These are phyloP conservation scores for Urocynchramus pylzowi DNA, from an alignment of 2,113 vertebrate species.

Conservation along the genomic window DNA sequence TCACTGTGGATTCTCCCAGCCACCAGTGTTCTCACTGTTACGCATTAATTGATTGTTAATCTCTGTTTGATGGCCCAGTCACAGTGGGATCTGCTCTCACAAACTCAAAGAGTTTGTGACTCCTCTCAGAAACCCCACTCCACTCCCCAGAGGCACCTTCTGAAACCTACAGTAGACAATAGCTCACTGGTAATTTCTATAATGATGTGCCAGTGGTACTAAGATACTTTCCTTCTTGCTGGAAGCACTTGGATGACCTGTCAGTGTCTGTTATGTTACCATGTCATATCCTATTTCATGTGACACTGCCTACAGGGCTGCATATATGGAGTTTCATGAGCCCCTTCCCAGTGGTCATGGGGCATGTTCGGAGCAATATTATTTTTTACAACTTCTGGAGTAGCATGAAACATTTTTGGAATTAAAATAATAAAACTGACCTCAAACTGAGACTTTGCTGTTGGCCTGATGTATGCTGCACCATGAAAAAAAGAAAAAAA, in stretches of 20 bases:
- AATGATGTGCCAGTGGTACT: conserved; percentile 41
- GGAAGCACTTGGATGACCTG: conserved; percentile 56
- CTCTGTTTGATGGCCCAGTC: neutral
- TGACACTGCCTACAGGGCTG: conserved; percentile 56
- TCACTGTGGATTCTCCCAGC: neutral
- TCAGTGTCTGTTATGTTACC: conserved; percentile 64
- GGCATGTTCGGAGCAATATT: neutral
- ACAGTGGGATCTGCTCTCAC: neutral
- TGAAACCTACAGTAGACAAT: conserved; percentile 23
- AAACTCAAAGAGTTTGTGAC: neutral
- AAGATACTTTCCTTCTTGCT: conserved; percentile 51
- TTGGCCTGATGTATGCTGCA: neutral
- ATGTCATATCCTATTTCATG: conserved; percentile 57
- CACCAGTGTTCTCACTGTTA: neutral
- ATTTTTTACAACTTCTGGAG: conserved; percentile 10
- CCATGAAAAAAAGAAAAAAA: neutral
- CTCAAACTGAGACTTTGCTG: neutral
- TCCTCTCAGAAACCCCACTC: neutral
- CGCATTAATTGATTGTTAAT: neutral
- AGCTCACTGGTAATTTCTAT: conserved; percentile 57
- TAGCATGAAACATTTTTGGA: neutral
- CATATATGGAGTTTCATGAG: conserved; percentile 19
- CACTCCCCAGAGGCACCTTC: conserved; percentile 26
- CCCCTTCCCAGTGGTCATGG: neutral
- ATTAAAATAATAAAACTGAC: neutral